A percentile compares a stretch with the other conserved stretches of the same genome.
Evolutionary conservation across 1,140 invertebrate genomes (phyloP).

Genomic region (Drosophila pachea): DNA sequence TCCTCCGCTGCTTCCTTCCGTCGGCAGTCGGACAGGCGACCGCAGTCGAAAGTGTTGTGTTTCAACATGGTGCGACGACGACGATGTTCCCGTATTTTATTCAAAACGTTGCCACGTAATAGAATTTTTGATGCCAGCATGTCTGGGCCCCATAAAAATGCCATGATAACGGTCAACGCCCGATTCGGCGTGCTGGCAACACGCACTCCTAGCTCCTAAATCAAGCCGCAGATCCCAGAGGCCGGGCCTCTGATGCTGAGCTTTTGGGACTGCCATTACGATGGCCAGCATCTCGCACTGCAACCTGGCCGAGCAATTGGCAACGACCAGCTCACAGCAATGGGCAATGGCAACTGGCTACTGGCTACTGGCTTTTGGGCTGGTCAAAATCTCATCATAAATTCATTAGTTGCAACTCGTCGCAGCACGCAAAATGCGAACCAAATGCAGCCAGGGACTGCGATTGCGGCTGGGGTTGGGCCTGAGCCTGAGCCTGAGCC

Average conservation of each 20-base stretch:
- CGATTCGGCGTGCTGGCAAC: slow-evolving; percentile 26
- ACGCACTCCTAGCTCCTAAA: slow-evolving; percentile 29
- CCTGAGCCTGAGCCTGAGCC: too few relatives aligned
- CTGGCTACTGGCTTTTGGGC: slow-evolving; percentile 64
- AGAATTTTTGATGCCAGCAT: slow-evolving; percentile 77
- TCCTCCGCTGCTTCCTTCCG: slow-evolving; percentile 36
- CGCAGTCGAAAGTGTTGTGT: slow-evolving; percentile 74
- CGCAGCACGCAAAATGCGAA: slow-evolving; percentile 61
- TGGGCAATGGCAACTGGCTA: slow-evolving; percentile 23
- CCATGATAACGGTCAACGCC: slow-evolving; percentile 74
- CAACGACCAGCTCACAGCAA: slow-evolving; percentile 7
- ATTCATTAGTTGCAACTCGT: slow-evolving; percentile 73
- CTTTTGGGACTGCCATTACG: slow-evolving; percentile 43
- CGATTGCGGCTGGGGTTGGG: too few relatives aligned
- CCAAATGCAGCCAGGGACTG: neutral
- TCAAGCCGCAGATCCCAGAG: slow-evolving; percentile 4
- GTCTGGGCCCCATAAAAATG: slow-evolving; percentile 73
- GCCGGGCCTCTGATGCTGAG: neutral
- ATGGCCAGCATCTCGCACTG: slow-evolving; percentile 12
- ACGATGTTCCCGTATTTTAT: slow-evolving; percentile 71
- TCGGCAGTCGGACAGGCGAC: slow-evolving; percentile 34
- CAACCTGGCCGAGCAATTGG: slow-evolving; percentile 15
- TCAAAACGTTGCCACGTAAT: slow-evolving; percentile 76
- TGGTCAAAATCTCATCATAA: slow-evolving; percentile 73
- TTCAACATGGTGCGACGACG: slow-evolving; percentile 46